Base-by-base conservation (phyloP, 2,888 invertebrate species). In the Drosophila paranaensis region DNA sequence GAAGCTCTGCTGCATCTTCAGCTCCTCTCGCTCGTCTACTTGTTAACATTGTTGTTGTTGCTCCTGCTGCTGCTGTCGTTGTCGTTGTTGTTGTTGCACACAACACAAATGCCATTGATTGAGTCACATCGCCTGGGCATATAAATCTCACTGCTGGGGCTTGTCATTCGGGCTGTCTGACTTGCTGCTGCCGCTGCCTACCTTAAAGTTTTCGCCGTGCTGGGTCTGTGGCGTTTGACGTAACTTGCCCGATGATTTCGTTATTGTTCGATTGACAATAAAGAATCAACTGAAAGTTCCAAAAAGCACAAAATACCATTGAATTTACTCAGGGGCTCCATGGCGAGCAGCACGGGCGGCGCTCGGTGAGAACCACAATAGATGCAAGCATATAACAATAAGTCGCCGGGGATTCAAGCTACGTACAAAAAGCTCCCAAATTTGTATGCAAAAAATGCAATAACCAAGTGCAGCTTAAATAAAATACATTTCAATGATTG, bases 211-310 rank as follows among this genome's bases (percentile, higher is more conserved):
- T 89, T 71, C 77, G 82, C 86, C 89, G 84, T 88, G 84, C 82
- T 80, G 88, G 66, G 66, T 71, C 83, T 77, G 66, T 51, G 88
- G 88, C 89, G 88, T 88, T 89, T 85, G 88, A 72, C 90, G 90
- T 83, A 86, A 88, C 88, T 83, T 84, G 86, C 79, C 84, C 88
- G 89, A 89, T 89, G 90, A 89, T 90, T 89, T 89, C 85, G 90
- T 90, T 89, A 89, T 89, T 89, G 90, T 90, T 90, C 90, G 90
- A 90, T 90, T 89, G 90, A 90, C 88, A 90, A 89, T 90, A 89
- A 90, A 89, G 90, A 89, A 89, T 90, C 89, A 90, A 84, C 89
- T 87, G 88, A 85, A 84, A 85, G 77, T 85, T 85, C 71, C 82
- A 89, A 83, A 83, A 83, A 89, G 83, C 89, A 75, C 81, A 86